Conservation (phyloP, 35 echinoderm and acorn worm species). For the Apostichopus parvimensis region DNA sequence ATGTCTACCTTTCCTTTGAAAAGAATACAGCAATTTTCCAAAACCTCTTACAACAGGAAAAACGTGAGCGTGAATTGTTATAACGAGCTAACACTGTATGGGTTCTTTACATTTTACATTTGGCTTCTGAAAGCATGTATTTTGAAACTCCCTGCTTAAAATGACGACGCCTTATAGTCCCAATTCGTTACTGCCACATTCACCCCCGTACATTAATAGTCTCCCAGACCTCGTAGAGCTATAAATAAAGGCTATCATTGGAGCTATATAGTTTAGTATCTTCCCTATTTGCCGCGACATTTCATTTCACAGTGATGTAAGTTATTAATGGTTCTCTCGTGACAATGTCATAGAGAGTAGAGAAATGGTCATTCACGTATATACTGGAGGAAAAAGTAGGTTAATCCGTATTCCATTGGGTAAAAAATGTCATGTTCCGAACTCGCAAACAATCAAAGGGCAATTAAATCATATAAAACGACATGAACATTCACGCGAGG, state of each 20-base stretch:
- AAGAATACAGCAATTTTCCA: no score
- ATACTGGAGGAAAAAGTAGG: neutral
- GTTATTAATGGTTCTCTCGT: neutral
- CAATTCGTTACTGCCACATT: no score
- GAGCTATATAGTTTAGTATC: neutral
- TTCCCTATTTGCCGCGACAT: neutral
- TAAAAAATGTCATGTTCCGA: neutral
- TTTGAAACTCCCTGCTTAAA: no score
- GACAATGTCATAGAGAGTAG: neutral
- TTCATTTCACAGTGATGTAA: neutral
- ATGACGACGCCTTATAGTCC: no score
- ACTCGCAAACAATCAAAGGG: slow-evolving; percentile 16
- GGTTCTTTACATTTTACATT: no score
- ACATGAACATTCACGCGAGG: neutral
- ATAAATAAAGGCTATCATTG: slow-evolving; percentile 4
- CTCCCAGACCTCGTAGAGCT: neutral
- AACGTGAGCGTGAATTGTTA: no score
- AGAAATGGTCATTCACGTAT: neutral
- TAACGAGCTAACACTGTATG: no score
- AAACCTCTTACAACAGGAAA: no score
- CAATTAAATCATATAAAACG: slow-evolving; percentile 16
- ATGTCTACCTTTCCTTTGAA: no score
- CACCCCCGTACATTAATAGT: neutral
- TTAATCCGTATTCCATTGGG: slow-evolving; percentile 17
- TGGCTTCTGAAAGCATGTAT: no score